Evolutionary conservation across 2,113 vertebrate species (phyloP).

Genomic region (Australoheros scitulus): DNA sequence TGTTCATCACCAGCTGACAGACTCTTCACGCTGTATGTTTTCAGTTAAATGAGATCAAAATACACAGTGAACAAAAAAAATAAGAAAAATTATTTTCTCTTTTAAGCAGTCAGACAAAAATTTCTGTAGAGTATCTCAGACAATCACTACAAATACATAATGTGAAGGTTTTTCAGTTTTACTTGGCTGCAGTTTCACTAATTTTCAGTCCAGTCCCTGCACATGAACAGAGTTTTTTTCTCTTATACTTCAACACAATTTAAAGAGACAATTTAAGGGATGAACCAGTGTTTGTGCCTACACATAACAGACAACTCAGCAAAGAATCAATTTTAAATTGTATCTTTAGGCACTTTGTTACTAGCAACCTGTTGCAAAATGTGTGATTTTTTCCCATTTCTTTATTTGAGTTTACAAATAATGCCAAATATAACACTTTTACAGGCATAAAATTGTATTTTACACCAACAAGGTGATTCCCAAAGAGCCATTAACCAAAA

Average conservation of each 20-base stretch:
- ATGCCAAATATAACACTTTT: background rate
- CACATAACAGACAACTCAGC: background rate
- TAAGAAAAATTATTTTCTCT: background rate
- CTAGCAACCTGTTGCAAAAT: background rate
- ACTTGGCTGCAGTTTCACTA: no score
- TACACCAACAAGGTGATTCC: background rate
- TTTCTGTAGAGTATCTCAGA: background rate
- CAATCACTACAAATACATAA: no score
- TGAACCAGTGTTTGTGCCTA: background rate
- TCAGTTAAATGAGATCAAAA: slow-evolving; percentile 24
- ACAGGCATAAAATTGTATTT: background rate
- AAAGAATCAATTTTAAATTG: background rate
- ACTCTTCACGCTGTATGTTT: background rate
- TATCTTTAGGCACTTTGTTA: background rate
- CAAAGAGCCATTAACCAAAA: background rate
- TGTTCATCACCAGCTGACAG: background rate
- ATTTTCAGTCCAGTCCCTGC: no score
- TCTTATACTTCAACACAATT: no score
- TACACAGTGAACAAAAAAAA: background rate
- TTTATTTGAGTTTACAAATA: background rate
- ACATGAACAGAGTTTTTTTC: no score
- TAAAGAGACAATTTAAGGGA: background rate
- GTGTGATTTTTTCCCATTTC: background rate
- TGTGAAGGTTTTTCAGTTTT: no score
- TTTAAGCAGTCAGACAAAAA: background rate